These are phyloP conservation scores for Rissa tridactyla DNA, from an alignment of 2,113 vertebrate genomes.

Conservation along the genomic window DNA sequence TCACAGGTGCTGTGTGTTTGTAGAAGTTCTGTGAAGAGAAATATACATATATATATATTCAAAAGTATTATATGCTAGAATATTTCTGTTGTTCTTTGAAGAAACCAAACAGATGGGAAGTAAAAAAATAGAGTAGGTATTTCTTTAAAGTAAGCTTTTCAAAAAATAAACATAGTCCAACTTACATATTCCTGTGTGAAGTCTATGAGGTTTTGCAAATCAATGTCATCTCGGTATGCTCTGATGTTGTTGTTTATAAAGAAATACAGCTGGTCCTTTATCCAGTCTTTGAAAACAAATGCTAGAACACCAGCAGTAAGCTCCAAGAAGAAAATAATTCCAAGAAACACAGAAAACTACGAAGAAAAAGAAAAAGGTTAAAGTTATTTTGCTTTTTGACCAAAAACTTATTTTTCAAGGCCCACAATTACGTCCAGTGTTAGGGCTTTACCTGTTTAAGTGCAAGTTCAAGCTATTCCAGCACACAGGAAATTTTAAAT, in stretches of 20 bases:
- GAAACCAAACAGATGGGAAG: background rate
- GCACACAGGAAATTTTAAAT: background rate
- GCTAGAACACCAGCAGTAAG: slow-evolving; percentile 95
- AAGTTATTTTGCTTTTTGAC: background rate
- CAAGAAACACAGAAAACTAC: slow-evolving; percentile 97
- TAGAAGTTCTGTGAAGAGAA: background rate
- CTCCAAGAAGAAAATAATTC: slow-evolving; percentile 99
- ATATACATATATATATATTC: background rate
- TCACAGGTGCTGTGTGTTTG: background rate
- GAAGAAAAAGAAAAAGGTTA: slow-evolving; percentile 13
- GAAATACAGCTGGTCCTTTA: slow-evolving; percentile 98
- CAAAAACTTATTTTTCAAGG: background rate
- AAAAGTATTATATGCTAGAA: background rate
- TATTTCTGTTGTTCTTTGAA: background rate
- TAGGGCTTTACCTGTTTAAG: background rate
- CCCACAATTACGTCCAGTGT: background rate
- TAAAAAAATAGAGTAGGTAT: background rate
- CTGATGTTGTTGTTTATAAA: slow-evolving; percentile 99
- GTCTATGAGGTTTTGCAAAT: slow-evolving; percentile 98
- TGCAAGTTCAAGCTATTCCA: background rate
- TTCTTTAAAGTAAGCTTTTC: background rate
- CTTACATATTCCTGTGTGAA: slow-evolving; percentile 99
- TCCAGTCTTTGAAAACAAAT: slow-evolving; percentile 99
- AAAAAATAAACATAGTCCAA: background rate
- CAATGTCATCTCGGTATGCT: slow-evolving; percentile 96